Evolutionary conservation across 2,113 vertebrate genomes (phyloP).

Genomic region (Vulpes vulpes): DNA sequence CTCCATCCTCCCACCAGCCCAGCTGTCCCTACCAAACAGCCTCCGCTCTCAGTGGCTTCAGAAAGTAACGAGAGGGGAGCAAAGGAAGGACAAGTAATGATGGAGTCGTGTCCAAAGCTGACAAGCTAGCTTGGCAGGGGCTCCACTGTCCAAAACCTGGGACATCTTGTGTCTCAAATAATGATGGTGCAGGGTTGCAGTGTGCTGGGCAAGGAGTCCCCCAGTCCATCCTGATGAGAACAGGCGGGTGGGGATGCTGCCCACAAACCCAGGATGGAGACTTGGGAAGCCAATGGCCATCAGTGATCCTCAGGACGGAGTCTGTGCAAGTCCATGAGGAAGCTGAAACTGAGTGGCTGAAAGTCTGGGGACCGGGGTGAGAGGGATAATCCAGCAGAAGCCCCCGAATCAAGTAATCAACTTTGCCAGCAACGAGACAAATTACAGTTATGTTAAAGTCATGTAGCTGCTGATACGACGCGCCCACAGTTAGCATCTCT

Average conservation of each 20-base stretch:
- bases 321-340: not conserved
- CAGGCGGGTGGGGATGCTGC: too few species aligned
- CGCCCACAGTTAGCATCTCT: not conserved
- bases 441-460: not conserved
- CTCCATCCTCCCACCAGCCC: not conserved
- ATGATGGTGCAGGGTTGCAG: not conserved
- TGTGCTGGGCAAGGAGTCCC: not conserved
- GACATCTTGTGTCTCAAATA: not conserved
- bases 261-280: not conserved
- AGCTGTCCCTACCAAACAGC: not conserved
- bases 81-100: not conserved
- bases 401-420: not conserved
- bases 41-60: not conserved
- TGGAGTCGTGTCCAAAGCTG: not conserved
- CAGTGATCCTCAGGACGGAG: not conserved
- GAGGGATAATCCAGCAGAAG: not conserved
- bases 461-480: fast-evolving
- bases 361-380: not conserved
- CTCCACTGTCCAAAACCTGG: too few species aligned
- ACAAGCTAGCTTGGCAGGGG: not conserved
- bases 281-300: too few species aligned
- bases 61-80: not conserved
- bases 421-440: not conserved
- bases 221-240: not conserved
- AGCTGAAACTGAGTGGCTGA: not conserved